Conservation (phyloP, 2,113 vertebrate species). For the Gobiocypris rarus region DNA sequence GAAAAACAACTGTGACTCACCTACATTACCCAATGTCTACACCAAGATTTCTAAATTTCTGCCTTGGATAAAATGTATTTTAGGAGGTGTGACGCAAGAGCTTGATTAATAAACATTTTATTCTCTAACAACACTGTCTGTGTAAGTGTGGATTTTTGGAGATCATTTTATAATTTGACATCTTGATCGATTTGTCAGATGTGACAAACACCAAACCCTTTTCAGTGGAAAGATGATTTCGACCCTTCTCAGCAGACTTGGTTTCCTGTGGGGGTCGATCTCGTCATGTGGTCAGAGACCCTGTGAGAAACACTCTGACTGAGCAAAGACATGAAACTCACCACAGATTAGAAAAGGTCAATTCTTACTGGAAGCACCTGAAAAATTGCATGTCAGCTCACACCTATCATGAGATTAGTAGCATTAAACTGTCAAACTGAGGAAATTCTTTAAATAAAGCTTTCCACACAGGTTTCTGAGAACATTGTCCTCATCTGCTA, state of each 20-base stretch:
- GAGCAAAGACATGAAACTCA: background rate
- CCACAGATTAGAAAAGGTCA: background rate
- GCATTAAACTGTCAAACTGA: too few relatives aligned
- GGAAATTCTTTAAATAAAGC: too few relatives aligned
- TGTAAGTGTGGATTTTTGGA: background rate
- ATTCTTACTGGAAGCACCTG: too few relatives aligned
- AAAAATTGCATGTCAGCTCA: too few relatives aligned
- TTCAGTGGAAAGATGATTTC: background rate
- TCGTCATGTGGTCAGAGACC: background rate
- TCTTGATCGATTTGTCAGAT: background rate
- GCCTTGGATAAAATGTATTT: constrained; percentile 48
- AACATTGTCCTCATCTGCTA: background rate
- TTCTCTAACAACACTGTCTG: background rate
- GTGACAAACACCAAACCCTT: background rate
- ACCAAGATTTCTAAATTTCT: constrained; percentile 52
- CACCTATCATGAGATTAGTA: too few relatives aligned
- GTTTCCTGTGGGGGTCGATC: background rate
- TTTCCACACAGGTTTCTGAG: background rate
- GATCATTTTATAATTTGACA: background rate
- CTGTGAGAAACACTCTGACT: background rate
- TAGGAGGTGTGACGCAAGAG: background rate
- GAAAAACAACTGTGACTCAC: background rate
- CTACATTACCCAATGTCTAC: constrained; percentile 35
- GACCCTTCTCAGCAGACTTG: background rate
- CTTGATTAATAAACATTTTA: background rate